Percentiles rank a stretch among this genome's conserved stretches.
Conservation (phyloP, 1,140 invertebrate species). For the Colletes gigas region DNA sequence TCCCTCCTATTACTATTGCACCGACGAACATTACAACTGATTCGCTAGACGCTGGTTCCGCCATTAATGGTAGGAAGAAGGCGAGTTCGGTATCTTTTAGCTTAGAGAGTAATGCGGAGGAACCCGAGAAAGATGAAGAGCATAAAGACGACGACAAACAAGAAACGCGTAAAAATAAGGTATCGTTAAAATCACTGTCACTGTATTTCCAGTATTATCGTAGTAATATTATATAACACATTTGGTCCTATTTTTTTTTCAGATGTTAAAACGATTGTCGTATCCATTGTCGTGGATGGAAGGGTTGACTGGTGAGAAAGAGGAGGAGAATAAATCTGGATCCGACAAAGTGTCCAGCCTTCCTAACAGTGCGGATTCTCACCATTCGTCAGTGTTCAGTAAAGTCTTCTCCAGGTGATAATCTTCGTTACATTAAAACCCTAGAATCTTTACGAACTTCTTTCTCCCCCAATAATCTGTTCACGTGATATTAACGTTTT, state of each 20-base stretch:
- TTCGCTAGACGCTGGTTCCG: slow-evolving; percentile 78
- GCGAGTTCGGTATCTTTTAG: slow-evolving; percentile 89
- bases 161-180: slow-evolving; percentile 82
- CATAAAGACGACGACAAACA: slow-evolving; percentile 81
- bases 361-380: slow-evolving; percentile 85
- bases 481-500: slow-evolving; percentile 29
- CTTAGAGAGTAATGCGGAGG: slow-evolving; percentile 83
- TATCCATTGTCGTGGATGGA: slow-evolving; percentile 97
- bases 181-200: slow-evolving; percentile 41
- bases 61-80: slow-evolving; percentile 84
- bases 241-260: slow-evolving; percentile 44
- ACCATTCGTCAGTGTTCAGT: slow-evolving; percentile 89
- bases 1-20: slow-evolving; percentile 89
- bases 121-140: slow-evolving; percentile 77
- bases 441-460: slow-evolving; percentile 7
- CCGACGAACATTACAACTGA: slow-evolving; percentile 83
- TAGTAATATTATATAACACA: no score
- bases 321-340: slow-evolving; percentile 79
- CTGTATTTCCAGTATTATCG: no score
- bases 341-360: slow-evolving; percentile 80
- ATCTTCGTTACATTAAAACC: slow-evolving; percentile 10
- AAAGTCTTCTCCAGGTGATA: slow-evolving; percentile 94
- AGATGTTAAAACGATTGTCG: slow-evolving; percentile 94
- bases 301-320: slow-evolving; percentile 87
- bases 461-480: slow-evolving; percentile 1